A percentile compares a stretch with the other conserved stretches of the same genome.
phyloP scores from a whole-genome alignment of 2,113 vertebrate genomes.

The Labrus mixtus region DNA sequence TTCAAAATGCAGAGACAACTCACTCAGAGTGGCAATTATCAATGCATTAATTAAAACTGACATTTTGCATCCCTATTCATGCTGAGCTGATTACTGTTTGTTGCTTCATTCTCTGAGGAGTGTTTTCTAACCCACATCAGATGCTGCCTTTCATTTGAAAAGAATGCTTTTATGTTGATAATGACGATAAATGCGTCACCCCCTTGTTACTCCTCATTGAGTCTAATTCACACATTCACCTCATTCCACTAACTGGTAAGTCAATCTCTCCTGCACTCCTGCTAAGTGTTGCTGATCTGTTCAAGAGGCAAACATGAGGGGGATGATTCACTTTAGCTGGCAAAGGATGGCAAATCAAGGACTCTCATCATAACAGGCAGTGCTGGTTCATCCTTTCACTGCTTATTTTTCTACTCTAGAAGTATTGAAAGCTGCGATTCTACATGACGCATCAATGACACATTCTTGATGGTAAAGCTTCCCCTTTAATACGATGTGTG shows the following conservation, averaged over 20 bases:
- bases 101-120: conserved; percentile 20
- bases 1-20: background rate
- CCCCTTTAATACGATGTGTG: background rate
- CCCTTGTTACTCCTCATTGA: background rate
- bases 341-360: conserved; percentile 27
- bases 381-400: conserved; percentile 12
- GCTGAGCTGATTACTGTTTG: conserved; percentile 34
- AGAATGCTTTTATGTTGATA: background rate
- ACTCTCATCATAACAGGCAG: conserved; percentile 27
- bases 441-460: background rate
- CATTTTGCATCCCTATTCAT: conserved; percentile 40
- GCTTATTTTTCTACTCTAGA: conserved; percentile 5
- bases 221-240: conserved; percentile 27
- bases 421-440: conserved; percentile 20
- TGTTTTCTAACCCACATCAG: conserved; percentile 4
- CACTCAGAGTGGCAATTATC: conserved; percentile 40
- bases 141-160: conserved; percentile 9
- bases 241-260: conserved; percentile 20
- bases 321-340: conserved; percentile 38
- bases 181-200: conserved; percentile 8
- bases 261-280: conserved; percentile 39
- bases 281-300: conserved; percentile 45
- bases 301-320: conserved; percentile 44
- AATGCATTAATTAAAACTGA: conserved; percentile 57
- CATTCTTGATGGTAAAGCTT: background rate